These are phyloP conservation scores for Bergia sp. DNA, from an alignment of 92 coral and sea anemone genomes.

Conservation along the genomic window DNA sequence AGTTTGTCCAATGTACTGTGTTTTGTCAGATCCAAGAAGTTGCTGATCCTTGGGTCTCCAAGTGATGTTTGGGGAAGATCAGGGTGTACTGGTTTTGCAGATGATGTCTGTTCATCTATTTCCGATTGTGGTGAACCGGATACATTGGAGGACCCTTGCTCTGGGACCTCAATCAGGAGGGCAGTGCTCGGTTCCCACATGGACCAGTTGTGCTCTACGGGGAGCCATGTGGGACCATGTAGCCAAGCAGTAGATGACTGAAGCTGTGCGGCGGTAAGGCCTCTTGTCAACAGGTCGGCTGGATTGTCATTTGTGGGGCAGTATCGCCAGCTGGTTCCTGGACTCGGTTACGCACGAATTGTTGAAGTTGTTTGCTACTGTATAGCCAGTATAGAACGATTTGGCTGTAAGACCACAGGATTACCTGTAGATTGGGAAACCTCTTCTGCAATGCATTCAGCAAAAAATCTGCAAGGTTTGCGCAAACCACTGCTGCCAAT, in stretches of 20 bases:
- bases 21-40: constrained; percentile 38
- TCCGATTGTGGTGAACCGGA: neutral
- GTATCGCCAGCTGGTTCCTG: constrained; percentile 47
- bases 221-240: constrained; percentile 51
- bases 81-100: neutral
- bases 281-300: constrained; percentile 44
- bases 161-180: constrained; percentile 43
- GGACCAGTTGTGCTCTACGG: constrained; percentile 36
- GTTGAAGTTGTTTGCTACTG: constrained; percentile 42
- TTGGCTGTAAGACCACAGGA: constrained; percentile 60
- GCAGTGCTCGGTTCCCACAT: constrained; percentile 37
- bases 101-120: neutral
- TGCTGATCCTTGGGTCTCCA: constrained; percentile 26
- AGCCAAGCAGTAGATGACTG: constrained; percentile 33
- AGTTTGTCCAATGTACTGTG: constrained; percentile 37
- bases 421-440: constrained; percentile 20
- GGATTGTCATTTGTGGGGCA: constrained; percentile 37
- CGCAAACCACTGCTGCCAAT: constrained; percentile 45
- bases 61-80: neutral
- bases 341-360: constrained; percentile 45
- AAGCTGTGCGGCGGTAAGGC: constrained; percentile 49
- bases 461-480: constrained; percentile 41
- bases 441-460: neutral
- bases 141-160: neutral
- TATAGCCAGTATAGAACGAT: constrained; percentile 62